phyloP scores from a whole-genome alignment of 53 echinoderm and acorn worm species.

The Glandiceps talaboti region DNA sequence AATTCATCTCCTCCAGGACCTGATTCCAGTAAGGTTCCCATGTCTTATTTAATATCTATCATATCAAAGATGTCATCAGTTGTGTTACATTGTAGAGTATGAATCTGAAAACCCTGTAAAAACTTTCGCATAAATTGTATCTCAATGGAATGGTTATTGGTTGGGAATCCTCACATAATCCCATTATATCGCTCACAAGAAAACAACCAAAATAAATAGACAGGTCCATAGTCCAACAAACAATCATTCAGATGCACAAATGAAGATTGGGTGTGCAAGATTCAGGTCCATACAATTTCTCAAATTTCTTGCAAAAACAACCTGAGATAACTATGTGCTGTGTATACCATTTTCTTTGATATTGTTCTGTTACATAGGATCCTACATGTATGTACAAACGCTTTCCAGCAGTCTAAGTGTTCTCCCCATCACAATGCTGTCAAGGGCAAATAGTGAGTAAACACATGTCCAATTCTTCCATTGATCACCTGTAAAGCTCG shows the following conservation, averaged over 20 bases:
- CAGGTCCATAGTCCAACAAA: conserved; percentile 14
- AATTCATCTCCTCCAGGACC: background rate
- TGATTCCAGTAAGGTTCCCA: background rate
- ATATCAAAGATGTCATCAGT: background rate
- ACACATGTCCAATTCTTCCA: background rate
- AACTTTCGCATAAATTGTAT: conserved; percentile 18
- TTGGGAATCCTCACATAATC: conserved; percentile 13
- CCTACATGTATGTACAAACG: conserved; percentile 20
- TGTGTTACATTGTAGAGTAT: background rate
- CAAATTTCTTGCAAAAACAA: conserved; percentile 9
- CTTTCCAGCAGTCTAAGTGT: conserved; percentile 25
- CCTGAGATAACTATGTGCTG: conserved; percentile 8
- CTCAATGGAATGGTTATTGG: conserved; percentile 19
- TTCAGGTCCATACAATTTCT: conserved; percentile 9
- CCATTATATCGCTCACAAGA: conserved; percentile 27
- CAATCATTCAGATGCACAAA: conserved; percentile 19
- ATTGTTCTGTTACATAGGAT: conserved; percentile 12
- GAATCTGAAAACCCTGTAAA: background rate
- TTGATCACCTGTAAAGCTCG: background rate
- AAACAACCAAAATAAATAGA: conserved; percentile 23
- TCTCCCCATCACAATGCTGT: background rate
- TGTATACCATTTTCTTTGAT: background rate
- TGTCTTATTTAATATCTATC: too few species aligned
- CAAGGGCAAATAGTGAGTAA: background rate
- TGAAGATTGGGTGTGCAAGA: conserved; percentile 21